phyloP scores from a whole-genome alignment of 2,888 invertebrate species.

The Polyommatus iphigenia region DNA sequence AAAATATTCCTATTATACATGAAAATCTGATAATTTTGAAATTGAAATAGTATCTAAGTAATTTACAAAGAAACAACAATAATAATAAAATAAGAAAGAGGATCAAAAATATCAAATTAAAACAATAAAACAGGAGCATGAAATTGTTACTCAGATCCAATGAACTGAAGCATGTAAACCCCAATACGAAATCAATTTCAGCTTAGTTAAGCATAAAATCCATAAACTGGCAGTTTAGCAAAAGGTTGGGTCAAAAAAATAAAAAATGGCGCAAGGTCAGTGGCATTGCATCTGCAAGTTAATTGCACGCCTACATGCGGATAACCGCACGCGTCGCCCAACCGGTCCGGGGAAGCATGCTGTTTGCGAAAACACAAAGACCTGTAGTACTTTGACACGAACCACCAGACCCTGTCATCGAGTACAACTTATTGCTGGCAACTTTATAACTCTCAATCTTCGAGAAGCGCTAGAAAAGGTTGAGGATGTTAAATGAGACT shows the following conservation, averaged over 20 bases:
- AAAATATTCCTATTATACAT: background rate
- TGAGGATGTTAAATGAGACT: background rate
- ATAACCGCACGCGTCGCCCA: constrained; percentile 49
- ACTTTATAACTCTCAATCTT: background rate
- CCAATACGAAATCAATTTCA: background rate
- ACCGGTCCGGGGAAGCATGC: constrained; percentile 48
- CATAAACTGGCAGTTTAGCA: constrained; percentile 8
- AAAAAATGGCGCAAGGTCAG: constrained; percentile 48
- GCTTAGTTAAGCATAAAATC: background rate
- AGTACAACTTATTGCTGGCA: background rate
- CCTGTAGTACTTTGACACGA: constrained; percentile 43
- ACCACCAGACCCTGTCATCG: constrained; percentile 22
- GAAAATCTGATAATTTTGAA: background rate
- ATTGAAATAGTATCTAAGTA: background rate
- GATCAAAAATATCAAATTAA: background rate
- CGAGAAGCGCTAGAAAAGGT: background rate
- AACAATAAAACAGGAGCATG: background rate
- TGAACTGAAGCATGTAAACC: background rate
- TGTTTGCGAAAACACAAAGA: constrained; percentile 45
- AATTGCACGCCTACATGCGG: constrained; percentile 46
- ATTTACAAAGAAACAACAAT: too few species aligned
- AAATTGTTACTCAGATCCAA: background rate
- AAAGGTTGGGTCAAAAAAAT: constrained; percentile 24
- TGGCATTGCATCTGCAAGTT: constrained; percentile 50
- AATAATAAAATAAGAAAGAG: background rate